Base-by-base conservation (phyloP, 2,888 invertebrate genomes). In the Phaedon cochleariae region DNA sequence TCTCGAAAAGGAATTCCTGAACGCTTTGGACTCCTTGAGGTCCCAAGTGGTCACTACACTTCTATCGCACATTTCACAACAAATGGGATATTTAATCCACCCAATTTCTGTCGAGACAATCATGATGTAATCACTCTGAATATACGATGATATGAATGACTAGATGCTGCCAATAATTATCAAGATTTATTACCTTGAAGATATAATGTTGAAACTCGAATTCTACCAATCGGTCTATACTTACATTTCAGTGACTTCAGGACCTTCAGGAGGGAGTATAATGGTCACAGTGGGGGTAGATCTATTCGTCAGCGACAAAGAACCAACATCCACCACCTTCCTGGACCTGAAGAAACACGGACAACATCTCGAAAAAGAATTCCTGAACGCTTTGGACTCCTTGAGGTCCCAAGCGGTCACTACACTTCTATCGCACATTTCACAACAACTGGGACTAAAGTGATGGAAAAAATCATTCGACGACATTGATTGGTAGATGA, bases 281-380 rank as follows among this genome's bases (percentile, higher is more conserved):
- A 82, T 75, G n/a, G 79, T 73, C 52, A 81, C 70, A 18, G 82
- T 77, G 1, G 81, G 82, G 10, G 82, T 81, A 2, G 71, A 67
- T 18, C 20, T 67, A 48, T 69, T 73, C 10, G 66, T 58, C 6
- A 49, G 15, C 20, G 45, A 49, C 12, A 49, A 12, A 31, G 51
- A 54, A 62, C 59, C 57, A 9, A 62, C 62, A 63, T 76, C 76
- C 37, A 69, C 67, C n/a, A 76, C 67, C 67, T 74, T 76, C 18
- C 68, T 55, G 10, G 52, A 69, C 31, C 59, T 68, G 54, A 70
- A 74, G 34, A 71, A 18, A 29, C 75, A 76, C 29, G 72, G 63
- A 64, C 77, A 77, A 64, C 77, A 79, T 49, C 65, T 69, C 65
- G 72, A 72, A 62, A 64, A 51, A 10, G 57, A 57, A 21, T 59